Evolutionary conservation across 2,888 invertebrate species (phyloP).

Genomic region (Pandemis corylana): DNA sequence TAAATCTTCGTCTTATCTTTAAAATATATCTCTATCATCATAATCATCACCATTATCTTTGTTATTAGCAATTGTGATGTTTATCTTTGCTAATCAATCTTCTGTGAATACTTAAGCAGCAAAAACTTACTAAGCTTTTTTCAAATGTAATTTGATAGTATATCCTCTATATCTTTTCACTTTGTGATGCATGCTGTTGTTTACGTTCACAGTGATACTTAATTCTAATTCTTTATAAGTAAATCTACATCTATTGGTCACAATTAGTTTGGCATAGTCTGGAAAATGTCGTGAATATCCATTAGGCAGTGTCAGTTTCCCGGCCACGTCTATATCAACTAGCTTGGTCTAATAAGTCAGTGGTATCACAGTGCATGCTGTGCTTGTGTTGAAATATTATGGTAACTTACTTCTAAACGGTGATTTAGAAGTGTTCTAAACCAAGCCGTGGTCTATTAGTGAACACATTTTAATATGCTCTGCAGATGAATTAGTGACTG

Average conservation of each 20-base stretch:
- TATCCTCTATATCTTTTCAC: too few relatives aligned
- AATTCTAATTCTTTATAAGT: neutral
- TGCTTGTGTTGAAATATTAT: neutral
- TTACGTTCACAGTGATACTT: neutral
- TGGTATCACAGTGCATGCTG: neutral
- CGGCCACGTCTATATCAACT: neutral
- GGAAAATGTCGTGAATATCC: constrained; percentile 7
- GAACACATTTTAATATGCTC: too few relatives aligned
- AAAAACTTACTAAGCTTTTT: neutral
- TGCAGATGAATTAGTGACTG: too few relatives aligned
- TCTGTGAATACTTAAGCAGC: neutral
- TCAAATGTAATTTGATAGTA: neutral
- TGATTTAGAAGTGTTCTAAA: neutral
- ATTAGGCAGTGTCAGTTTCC: neutral
- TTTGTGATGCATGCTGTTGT: too few relatives aligned
- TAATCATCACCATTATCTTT: neutral
- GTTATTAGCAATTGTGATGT: neutral
- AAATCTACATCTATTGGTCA: neutral
- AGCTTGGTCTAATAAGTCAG: neutral
- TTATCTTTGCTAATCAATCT: neutral
- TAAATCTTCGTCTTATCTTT: too few relatives aligned
- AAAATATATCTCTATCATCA: neutral
- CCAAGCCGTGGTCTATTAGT: too few relatives aligned
- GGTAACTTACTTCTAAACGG: neutral
- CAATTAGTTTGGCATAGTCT: too few relatives aligned